Conservation (phyloP, 2,113 vertebrate genomes). For the Protobothrops mucrosquamatus region DNA sequence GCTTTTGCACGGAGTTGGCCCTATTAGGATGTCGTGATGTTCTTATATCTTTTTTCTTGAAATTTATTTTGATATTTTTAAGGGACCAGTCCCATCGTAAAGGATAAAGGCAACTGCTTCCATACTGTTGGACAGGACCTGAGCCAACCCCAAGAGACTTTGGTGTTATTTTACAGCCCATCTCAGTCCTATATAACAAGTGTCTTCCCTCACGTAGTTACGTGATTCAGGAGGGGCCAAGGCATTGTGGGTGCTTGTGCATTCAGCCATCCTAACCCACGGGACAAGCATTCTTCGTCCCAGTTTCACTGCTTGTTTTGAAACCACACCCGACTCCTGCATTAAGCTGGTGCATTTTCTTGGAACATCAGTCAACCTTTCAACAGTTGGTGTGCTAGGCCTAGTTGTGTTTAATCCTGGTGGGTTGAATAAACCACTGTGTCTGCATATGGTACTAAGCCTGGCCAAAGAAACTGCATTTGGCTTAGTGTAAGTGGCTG, state of each 20-base stretch:
- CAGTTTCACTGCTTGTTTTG: not conserved
- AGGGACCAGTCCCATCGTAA: not conserved
- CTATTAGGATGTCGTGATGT: not conserved
- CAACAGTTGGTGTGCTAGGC: not conserved
- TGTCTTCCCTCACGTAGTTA: not conserved
- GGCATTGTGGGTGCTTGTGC: not conserved
- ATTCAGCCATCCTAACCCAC: not conserved
- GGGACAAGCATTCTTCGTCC: not conserved
- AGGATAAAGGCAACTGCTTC: not conserved
- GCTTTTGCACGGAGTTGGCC: not conserved
- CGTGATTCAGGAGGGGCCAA: not conserved
- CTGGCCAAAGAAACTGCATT: not conserved
- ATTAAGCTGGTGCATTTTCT: not conserved
- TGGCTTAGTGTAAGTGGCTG: not conserved
- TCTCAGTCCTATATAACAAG: not conserved
- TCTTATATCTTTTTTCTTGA: not conserved
- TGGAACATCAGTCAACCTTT: not conserved
- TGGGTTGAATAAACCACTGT: not conserved
- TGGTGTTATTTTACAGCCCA: not conserved
- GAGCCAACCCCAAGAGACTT: not conserved
- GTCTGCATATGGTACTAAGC: not conserved
- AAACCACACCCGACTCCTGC: not conserved
- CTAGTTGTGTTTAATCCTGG: not conserved
- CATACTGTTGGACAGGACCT: not conserved
- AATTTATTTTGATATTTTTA: not conserved